These are phyloP conservation scores for Arizona elegans DNA, from an alignment of 2,113 vertebrate species.

Conservation along the genomic window DNA sequence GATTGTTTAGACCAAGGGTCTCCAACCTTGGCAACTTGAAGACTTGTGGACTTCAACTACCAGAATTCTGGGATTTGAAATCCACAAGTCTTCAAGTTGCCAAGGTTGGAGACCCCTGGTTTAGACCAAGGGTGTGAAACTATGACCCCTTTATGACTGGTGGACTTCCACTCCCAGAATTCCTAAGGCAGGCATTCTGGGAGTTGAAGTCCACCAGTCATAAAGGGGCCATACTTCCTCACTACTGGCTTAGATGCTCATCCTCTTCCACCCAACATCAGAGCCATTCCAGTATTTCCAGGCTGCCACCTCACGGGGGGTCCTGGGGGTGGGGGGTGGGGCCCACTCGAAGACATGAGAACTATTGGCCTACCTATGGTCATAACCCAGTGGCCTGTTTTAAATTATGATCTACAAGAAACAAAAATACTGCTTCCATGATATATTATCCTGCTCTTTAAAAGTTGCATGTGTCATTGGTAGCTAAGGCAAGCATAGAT, in stretches of 20 bases:
- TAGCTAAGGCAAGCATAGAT: conserved; percentile 62
- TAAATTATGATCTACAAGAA: conserved; percentile 40
- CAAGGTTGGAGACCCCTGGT: too few relatives aligned
- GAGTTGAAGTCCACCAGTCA: background rate
- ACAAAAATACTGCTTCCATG: conserved; percentile 61
- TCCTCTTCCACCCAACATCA: background rate
- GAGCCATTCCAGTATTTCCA: background rate
- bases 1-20: background rate
- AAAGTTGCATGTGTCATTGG: conserved; percentile 39
- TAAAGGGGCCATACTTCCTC: background rate
- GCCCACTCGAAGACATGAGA: too few relatives aligned
- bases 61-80: background rate
- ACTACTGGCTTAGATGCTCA: background rate
- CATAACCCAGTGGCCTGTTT: conserved; percentile 24
- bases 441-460: conserved; percentile 56
- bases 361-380: fast-evolving
- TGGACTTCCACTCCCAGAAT: too few relatives aligned
- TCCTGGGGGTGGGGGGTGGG: background rate
- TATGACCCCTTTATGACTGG: too few relatives aligned
- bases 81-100: background rate
- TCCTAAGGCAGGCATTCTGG: too few relatives aligned
- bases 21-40: background rate
- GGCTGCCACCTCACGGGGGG: background rate
- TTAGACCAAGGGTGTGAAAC: too few relatives aligned
- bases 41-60: background rate